Percentiles rank a stretch among this genome's conserved stretches.
Evolutionary conservation across 2,113 vertebrate genomes (phyloP).

Genomic region (Brachirus orientalis): DNA sequence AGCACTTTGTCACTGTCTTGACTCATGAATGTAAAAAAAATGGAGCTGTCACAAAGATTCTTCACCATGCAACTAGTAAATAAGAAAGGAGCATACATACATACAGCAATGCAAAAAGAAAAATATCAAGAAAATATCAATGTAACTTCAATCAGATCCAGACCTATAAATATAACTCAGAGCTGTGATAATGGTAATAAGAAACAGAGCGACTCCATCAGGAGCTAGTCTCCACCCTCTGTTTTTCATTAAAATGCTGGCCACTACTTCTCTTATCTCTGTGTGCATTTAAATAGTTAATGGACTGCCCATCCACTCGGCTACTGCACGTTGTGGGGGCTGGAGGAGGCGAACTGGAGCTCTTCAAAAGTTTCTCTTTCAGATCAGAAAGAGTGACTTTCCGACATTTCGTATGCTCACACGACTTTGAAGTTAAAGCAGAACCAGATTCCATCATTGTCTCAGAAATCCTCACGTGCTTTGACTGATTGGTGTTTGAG

Average conservation of each 20-base stretch:
- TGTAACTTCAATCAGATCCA: slow-evolving; percentile 67
- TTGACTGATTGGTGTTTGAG: slow-evolving; percentile 63
- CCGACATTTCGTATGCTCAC: slow-evolving; percentile 54
- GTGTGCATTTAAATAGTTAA: slow-evolving; percentile 83
- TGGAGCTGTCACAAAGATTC: slow-evolving; percentile 16
- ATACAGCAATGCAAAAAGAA: slow-evolving; percentile 15
- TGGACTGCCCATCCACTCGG: slow-evolving; percentile 71
- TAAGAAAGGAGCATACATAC: slow-evolving; percentile 24
- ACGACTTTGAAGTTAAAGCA: slow-evolving; percentile 76
- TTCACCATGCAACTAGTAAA: slow-evolving; percentile 29
- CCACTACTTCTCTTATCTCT: slow-evolving; percentile 73
- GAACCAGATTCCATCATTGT: slow-evolving; percentile 60
- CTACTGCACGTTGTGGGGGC: slow-evolving; percentile 67
- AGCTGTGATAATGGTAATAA: slow-evolving; percentile 72
- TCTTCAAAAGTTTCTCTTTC: slow-evolving; percentile 77
- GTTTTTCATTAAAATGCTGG: slow-evolving; percentile 81
- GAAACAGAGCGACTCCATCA: slow-evolving; percentile 70
- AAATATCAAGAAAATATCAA: slow-evolving; percentile 56
- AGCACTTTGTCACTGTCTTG: slow-evolving; percentile 66
- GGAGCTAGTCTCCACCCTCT: slow-evolving; percentile 58
- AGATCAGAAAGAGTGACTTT: slow-evolving; percentile 78
- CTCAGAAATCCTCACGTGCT: slow-evolving; percentile 35
- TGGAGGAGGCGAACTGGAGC: slow-evolving; percentile 31
- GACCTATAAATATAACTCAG: slow-evolving; percentile 56
- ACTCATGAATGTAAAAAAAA: slow-evolving; percentile 62